A percentile compares a stretch with the other conserved stretches of the same genome.
phyloP scores from a whole-genome alignment of 1,140 invertebrate genomes.

The Cotesia glomerata region DNA sequence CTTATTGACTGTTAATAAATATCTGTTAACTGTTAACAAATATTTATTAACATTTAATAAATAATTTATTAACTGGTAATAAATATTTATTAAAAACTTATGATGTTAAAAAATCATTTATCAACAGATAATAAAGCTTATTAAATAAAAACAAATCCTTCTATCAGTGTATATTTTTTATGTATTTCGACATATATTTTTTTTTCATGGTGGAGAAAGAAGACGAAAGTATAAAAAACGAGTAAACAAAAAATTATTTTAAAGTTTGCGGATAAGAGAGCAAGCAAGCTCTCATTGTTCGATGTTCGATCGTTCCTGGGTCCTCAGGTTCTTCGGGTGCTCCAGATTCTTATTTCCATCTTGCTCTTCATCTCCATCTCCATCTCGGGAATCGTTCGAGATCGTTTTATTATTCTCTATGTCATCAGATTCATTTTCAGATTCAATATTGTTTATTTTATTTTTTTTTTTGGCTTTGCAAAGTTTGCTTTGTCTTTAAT shows the following conservation, averaged over 20 bases:
- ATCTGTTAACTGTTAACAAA: no score
- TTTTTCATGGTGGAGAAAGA: no score
- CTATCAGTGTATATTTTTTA: no score
- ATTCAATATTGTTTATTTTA: neutral
- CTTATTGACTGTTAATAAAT: no score
- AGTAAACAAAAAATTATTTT: neutral
- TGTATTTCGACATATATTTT: no score
- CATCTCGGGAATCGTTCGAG: constrained; percentile 3
- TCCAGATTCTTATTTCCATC: constrained; percentile 26
- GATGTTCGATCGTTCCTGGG: constrained; percentile 6
- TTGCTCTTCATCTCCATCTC: constrained; percentile 27
- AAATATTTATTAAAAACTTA: no score
- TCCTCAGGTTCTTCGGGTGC: constrained; percentile 8
- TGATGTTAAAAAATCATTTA: no score
- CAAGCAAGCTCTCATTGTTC: neutral
- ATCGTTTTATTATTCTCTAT: constrained; percentile 1
- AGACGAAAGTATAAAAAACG: neutral
- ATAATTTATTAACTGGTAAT: no score
- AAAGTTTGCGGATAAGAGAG: neutral
- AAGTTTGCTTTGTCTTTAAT: neutral
- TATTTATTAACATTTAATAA: no score
- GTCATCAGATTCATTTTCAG: constrained; percentile 2
- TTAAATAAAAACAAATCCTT: no score
- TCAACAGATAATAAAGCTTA: no score
- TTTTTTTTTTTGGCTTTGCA: neutral